Conservation (phyloP, 2,888 invertebrate species). For the Spatulosminthurus flaviceps region DNA sequence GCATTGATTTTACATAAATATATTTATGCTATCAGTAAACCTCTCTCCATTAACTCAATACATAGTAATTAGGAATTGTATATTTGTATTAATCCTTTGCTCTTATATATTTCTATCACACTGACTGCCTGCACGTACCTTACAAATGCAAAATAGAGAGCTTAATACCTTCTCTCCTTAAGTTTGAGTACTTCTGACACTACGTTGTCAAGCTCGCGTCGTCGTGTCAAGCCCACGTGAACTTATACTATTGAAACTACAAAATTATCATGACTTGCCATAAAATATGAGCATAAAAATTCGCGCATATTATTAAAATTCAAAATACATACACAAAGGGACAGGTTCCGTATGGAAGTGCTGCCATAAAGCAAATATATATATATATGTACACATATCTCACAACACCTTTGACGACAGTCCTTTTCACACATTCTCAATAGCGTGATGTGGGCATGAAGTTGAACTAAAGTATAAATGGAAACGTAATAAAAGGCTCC, state of each 20-base stretch:
- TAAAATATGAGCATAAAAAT: slow-evolving; percentile 10
- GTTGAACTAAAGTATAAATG: background rate
- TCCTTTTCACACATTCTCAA: background rate
- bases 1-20: too few relatives aligned
- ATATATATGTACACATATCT: background rate
- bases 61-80: slow-evolving; percentile 21
- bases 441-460: background rate
- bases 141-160: background rate
- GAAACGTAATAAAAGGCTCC: background rate
- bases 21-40: too few relatives aligned
- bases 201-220: slow-evolving; percentile 31
- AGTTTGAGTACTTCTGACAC: background rate
- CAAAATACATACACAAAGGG: too few relatives aligned
- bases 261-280: slow-evolving; percentile 32
- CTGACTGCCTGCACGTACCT: too few relatives aligned
- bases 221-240: slow-evolving; percentile 39
- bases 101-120: too few relatives aligned
- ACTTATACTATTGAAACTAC: slow-evolving; percentile 35
- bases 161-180: background rate
- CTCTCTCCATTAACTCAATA: slow-evolving; percentile 17
- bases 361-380: background rate
- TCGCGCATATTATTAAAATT: too few relatives aligned
- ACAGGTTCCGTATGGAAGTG: too few relatives aligned
- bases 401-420: too few relatives aligned
- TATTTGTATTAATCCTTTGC: background rate